Conservation (phyloP, 2,888 invertebrate species). For the Ligdia adustata region DNA sequence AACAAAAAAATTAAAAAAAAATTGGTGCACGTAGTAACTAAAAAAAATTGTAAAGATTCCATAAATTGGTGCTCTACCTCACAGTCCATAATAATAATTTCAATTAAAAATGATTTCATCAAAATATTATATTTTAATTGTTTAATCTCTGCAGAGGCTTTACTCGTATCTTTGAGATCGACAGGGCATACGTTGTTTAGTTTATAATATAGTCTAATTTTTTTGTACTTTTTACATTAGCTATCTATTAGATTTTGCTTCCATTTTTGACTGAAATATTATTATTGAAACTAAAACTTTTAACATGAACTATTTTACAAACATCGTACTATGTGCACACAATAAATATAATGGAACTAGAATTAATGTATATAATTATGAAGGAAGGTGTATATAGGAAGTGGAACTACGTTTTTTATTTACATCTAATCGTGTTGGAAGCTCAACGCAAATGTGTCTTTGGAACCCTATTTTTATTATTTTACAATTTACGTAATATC, state of each 20-base stretch:
- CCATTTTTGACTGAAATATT: slow-evolving; percentile 23
- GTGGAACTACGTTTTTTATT: slow-evolving; percentile 50
- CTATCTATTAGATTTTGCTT: too few species aligned
- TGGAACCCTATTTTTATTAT: slow-evolving; percentile 57
- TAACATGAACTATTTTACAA: slow-evolving; percentile 4
- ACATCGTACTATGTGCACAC: slow-evolving; percentile 19
- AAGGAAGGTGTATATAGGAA: slow-evolving; percentile 23
- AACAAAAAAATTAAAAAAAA: neutral
- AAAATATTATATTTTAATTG: too few species aligned
- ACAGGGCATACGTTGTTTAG: too few species aligned
- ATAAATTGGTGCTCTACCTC: slow-evolving; percentile 28
- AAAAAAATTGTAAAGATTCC: slow-evolving; percentile 1
- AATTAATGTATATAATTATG: slow-evolving; percentile 9
- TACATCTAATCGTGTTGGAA: slow-evolving; percentile 85
- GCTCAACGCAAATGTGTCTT: slow-evolving; percentile 84
- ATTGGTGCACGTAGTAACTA: slow-evolving; percentile 22
- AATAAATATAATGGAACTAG: slow-evolving; percentile 3
- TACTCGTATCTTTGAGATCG: too few species aligned
- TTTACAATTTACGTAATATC: slow-evolving; percentile 38
- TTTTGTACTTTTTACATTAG: too few species aligned
- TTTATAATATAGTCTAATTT: too few species aligned
- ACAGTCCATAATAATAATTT: slow-evolving; percentile 26
- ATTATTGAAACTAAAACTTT: slow-evolving; percentile 13
- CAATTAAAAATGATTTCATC: slow-evolving; percentile 13
- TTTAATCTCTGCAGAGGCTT: too few species aligned